These are phyloP conservation scores for Fabriciana adippe DNA, from an alignment of 2,888 invertebrate genomes.

Conservation along the genomic window DNA sequence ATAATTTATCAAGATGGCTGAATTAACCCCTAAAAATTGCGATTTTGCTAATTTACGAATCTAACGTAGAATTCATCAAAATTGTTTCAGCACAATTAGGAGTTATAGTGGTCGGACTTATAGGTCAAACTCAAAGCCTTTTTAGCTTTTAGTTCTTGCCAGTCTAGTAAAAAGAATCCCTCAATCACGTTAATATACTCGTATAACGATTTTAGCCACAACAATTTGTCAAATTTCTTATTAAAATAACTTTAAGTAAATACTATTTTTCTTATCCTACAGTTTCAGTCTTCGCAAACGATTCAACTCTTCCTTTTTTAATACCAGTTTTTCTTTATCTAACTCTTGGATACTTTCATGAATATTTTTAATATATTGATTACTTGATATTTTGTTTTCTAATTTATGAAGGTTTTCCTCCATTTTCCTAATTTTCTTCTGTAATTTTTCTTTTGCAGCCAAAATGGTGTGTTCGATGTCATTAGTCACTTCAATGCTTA, in stretches of 20 bases:
- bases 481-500: constrained; percentile 59
- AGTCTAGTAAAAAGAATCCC: no score
- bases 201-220: no score
- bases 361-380: constrained; percentile 49
- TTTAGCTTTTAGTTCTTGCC: no score
- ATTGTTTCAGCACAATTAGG: no score
- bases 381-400: constrained; percentile 55
- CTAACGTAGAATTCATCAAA: no score
- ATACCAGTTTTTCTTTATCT: constrained; percentile 58
- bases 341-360: constrained; percentile 51
- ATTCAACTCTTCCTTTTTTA: constrained; percentile 60
- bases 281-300: constrained; percentile 61
- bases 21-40: no score
- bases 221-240: no score
- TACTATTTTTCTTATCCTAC: constrained; percentile 9
- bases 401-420: constrained; percentile 57
- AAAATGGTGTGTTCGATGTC: constrained; percentile 52
- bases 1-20: no score
- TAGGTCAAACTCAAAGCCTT: no score
- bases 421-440: constrained; percentile 58
- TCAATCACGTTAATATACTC: no score
- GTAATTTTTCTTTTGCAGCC: constrained; percentile 56
- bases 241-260: not conserved
- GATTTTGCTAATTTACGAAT: no score
- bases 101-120: no score